A percentile compares a stretch with the other conserved stretches of the same genome.
phyloP scores from a whole-genome alignment of 2,113 vertebrate genomes.

The Paracyprichromis sp. region DNA sequence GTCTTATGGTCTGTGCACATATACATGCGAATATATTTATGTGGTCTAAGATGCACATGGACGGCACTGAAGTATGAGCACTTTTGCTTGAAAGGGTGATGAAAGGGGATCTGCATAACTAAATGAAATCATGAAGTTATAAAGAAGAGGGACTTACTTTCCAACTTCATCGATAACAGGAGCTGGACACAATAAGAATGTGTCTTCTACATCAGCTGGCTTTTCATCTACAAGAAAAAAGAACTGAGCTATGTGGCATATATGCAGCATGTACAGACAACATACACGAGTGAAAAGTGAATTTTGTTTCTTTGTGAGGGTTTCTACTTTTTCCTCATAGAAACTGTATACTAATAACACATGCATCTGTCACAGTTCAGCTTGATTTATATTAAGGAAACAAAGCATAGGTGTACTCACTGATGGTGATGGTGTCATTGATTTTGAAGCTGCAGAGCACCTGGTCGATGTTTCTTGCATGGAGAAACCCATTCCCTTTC shows the following conservation, averaged over 20 bases:
- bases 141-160: constrained; percentile 74
- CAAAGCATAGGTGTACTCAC: constrained; percentile 69
- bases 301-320: neutral
- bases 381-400: neutral
- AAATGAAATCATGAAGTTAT: neutral
- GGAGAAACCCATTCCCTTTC: constrained; percentile 82
- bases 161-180: constrained; percentile 77
- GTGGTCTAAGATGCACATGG: neutral
- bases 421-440: constrained; percentile 76
- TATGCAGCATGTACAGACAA: neutral
- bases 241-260: neutral
- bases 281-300: neutral
- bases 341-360: neutral
- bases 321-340: neutral
- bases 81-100: neutral
- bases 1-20: neutral
- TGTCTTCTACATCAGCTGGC: constrained; percentile 71
- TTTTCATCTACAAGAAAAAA: constrained; percentile 71
- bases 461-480: constrained; percentile 75
- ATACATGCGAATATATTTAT: neutral
- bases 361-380: neutral
- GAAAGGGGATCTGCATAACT: neutral
- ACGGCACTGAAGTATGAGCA: neutral
- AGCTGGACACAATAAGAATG: constrained; percentile 79
- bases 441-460: constrained; percentile 91